These are phyloP conservation scores for Dasyprocta punctata DNA, from an alignment of 2,113 vertebrate genomes.

Conservation along the genomic window DNA sequence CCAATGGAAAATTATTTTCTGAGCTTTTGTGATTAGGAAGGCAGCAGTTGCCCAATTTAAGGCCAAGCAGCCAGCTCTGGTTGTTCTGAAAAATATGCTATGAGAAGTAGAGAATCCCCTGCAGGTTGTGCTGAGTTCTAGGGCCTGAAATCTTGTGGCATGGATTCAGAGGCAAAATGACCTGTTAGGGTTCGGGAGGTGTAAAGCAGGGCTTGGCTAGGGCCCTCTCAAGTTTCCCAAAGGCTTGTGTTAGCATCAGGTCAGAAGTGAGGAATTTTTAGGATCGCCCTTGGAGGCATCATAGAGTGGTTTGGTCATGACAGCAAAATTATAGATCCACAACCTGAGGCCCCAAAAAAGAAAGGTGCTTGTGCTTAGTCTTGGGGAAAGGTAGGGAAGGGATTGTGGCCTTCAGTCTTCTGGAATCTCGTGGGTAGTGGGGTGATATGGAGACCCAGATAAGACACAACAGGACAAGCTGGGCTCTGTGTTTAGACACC, in stretches of 20 bases:
- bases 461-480: background rate
- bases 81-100: background rate
- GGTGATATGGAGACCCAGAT: background rate
- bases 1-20: background rate
- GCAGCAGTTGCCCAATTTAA: background rate
- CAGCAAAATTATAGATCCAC: background rate
- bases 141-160: background rate
- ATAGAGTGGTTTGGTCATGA: background rate
- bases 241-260: background rate
- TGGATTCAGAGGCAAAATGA: background rate
- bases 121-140: background rate
- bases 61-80: background rate
- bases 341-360: background rate
- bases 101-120: background rate
- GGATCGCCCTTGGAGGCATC: background rate
- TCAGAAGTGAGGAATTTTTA: background rate
- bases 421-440: background rate
- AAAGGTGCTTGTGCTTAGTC: background rate
- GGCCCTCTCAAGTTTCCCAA: background rate
- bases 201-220: background rate
- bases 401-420: background rate
- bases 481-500: background rate
- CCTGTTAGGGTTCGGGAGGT: background rate
- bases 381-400: background rate
- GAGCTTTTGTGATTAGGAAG: background rate